Base-by-base conservation (phyloP, 2,888 invertebrate species). In the Macrophya alboannulata region DNA sequence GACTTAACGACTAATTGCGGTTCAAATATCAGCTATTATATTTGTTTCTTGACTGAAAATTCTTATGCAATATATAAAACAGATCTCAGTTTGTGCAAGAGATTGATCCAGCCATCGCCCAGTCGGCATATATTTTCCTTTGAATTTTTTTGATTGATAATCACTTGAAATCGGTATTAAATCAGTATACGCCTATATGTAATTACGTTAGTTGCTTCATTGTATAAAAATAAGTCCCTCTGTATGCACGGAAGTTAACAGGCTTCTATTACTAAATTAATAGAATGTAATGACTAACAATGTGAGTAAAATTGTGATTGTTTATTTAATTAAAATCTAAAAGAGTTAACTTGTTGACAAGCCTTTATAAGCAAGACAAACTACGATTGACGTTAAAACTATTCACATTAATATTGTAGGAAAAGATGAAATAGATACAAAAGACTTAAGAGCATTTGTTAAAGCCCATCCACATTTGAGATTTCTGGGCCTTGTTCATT, bases 401-500 rank as follows among this genome's bases (percentile, higher is more conserved):
- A 55, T 55, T 74, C n/a, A 17, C 21, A 45, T 74, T 74, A n/a
- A 74, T 45, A 31, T 74, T 89, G 25, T 85, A 92, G 95, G 95
- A 68, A 95, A 95, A 89, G 94, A 94, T 82, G 94, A 94, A 85
- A 93, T 95, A 71, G 93, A 94, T 82, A 90, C 93, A 21, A 92
- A 92, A 84, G 93, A 94, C 87, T 89, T 96, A 79, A 93, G 92
- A 91, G 91, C 92, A 90, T 95, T 94, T 89, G 88, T 95, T 31
- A 90, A 92, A 86, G 90, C 91, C 21, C 95, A 95, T 90, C 93
- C 92, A 31, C 89, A 94, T 68, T 90, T 96, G 84, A 91, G 91
- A 88, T 96, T 95, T 90, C 92, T 96, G 82, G 96, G 96, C 15
- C 92, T 96, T 85, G 94, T 95, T 72, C 94, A 95, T 89, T 95